Percentiles rank a stretch among this genome's conserved stretches.
Evolutionary conservation across 2,113 vertebrate species (phyloP).

Genomic region (Prionailurus bengalensis): DNA sequence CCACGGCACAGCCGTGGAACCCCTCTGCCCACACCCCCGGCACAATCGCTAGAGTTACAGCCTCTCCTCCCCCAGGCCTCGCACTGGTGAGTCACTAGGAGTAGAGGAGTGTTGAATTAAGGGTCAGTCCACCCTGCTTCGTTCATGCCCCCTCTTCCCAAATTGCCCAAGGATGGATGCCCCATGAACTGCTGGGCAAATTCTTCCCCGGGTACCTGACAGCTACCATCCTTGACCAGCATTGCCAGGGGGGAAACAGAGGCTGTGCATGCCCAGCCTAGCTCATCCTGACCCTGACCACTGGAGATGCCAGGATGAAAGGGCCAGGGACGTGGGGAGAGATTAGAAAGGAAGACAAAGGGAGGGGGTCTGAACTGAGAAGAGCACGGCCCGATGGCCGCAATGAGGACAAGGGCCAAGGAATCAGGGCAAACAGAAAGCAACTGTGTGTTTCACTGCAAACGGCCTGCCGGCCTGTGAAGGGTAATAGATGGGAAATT

Average conservation of each 20-base stretch:
- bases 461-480: conserved; percentile 33
- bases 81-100: background rate
- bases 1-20: rapidly evolving
- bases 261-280: no score
- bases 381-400: background rate
- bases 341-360: conserved; percentile 40
- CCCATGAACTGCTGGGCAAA: background rate
- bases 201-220: background rate
- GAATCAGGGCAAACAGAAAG: conserved; percentile 48
- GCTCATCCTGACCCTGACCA: background rate
- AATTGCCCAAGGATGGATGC: background rate
- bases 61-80: background rate
- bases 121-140: background rate
- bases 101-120: background rate
- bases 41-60: background rate
- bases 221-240: background rate
- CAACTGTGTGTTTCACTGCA: conserved; percentile 7
- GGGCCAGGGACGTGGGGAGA: background rate
- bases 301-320: background rate
- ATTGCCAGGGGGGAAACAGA: background rate
- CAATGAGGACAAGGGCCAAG: background rate
- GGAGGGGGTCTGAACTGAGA: conserved; percentile 11
- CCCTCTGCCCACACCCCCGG: no score
- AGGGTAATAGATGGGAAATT: conserved; percentile 58
- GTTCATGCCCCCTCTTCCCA: background rate